Conservation (phyloP, 2,888 invertebrate species). For the Nomada goodeniana region DNA sequence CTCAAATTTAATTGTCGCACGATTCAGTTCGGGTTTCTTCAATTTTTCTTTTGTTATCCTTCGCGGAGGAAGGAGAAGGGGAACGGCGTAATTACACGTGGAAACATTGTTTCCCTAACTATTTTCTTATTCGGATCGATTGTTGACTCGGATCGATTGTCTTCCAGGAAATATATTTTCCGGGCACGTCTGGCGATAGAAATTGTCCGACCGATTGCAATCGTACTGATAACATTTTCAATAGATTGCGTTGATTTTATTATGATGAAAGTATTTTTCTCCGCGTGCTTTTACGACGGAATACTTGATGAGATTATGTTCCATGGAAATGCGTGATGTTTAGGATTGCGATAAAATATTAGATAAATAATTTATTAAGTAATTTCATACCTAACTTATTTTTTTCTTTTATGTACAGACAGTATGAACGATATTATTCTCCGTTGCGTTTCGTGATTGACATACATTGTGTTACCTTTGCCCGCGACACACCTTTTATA, state of each 20-base stretch:
- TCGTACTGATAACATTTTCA: not conserved
- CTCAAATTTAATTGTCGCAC: conserved; percentile 43
- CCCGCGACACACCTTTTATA: too few relatives aligned
- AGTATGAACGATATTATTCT: too few relatives aligned
- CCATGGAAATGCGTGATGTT: too few relatives aligned
- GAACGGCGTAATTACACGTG: not conserved
- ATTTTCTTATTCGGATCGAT: not conserved
- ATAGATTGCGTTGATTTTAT: not conserved
- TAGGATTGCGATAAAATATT: too few relatives aligned
- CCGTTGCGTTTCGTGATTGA: too few relatives aligned
- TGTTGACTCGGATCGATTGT: not conserved
- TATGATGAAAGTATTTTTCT: too few relatives aligned
- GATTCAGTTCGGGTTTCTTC: not conserved
- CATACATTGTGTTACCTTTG: too few relatives aligned
- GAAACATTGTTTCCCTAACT: not conserved
- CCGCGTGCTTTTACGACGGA: not conserved
- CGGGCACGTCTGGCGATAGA: not conserved
- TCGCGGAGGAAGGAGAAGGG: too few relatives aligned
- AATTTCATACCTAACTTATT: too few relatives aligned
- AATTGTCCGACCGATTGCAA: not conserved
- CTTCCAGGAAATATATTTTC: not conserved
- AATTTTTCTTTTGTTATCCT: not conserved
- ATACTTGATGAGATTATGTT: too few relatives aligned
- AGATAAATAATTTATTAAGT: too few relatives aligned
- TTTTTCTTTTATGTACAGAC: too few relatives aligned